These are phyloP conservation scores for Sebastes aleutianus DNA, from an alignment of 2,797 vertebrate genomes.

Conservation along the genomic window DNA sequence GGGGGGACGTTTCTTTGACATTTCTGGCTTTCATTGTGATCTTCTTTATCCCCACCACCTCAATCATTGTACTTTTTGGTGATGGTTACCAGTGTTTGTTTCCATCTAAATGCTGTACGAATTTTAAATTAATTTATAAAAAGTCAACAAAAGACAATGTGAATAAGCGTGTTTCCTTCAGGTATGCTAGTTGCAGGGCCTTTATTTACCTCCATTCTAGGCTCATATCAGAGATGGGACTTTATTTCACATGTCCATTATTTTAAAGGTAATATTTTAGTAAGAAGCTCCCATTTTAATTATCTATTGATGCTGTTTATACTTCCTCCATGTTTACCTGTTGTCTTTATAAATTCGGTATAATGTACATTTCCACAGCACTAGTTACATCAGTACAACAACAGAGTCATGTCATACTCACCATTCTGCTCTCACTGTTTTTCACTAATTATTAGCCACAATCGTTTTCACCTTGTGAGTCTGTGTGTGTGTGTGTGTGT, in stretches of 20 bases:
- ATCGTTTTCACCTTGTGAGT: no score
- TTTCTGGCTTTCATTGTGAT: neutral
- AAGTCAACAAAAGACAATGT: neutral
- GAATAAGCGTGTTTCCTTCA: neutral
- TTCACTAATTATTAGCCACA: no score
- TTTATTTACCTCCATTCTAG: neutral
- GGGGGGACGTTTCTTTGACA: neutral
- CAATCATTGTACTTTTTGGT: neutral
- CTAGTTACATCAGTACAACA: neutral
- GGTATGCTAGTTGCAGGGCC: neutral
- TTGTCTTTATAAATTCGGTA: neutral
- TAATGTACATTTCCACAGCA: neutral
- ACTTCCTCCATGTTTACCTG: neutral
- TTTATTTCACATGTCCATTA: neutral
- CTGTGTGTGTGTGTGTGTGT: no score
- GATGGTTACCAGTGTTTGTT: neutral
- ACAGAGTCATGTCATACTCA: neutral
- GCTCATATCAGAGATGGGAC: neutral
- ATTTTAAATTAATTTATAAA: neutral
- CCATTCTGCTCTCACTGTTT: no score
- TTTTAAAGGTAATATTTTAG: neutral
- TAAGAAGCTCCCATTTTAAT: neutral
- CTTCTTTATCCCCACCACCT: neutral
- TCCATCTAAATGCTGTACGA: neutral
- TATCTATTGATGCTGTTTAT: neutral